Evolutionary conservation across 2,888 invertebrate genomes (phyloP), one percentile per base, ranked within the genome.

Genomic region (Lasioglossum figueresi): DNA sequence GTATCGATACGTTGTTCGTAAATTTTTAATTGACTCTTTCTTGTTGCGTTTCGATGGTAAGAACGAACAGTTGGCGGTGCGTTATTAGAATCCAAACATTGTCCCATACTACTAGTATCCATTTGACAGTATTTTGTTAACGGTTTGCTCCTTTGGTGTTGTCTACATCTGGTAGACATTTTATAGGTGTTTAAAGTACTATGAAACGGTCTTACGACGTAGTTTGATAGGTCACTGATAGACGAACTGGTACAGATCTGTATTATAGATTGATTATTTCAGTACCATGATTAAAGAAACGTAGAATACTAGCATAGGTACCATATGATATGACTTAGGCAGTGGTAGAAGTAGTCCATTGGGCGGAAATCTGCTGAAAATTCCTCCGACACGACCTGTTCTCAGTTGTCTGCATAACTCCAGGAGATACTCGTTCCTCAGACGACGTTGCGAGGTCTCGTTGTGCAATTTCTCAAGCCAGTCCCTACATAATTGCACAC

Each of bases 401-500:
- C 88, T 91, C 43, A 95, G 77, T 75, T 94, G 93, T 48, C 84
- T 87, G 75, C 88, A 91, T 23, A 95, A 88, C 75, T 94, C 93
- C 1, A 91, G n/a, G 12, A 95, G 80, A 85, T 94, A 94, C 43
- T 91, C 86, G 84, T 95, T 95, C 72, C 95, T 90, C 52, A 94
- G 76, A 45, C 79, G 87, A 16, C 92, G 91, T 63, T 95, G 94
- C 23, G 90, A 85, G 1, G 84, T 83, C 2, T 91, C 87, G 6
- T 73, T 52, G 68, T 89, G 90, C 56, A 95, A 86, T 84, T 93
- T 94, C 6, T 93, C 91, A 3, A 95, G 83, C 95, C 95, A 95
- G 43, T 91, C 78, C 74, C 89, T 88, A 78, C 93, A 94, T 10
- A 94, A 88, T 16, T 90, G 83, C 0, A 91, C 88, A 45, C 90